Percentiles rank a stretch among this genome's conserved stretches.
Evolutionary conservation across 2,888 invertebrate species (phyloP).

Genomic region (Chrysomela aeneicollis): DNA sequence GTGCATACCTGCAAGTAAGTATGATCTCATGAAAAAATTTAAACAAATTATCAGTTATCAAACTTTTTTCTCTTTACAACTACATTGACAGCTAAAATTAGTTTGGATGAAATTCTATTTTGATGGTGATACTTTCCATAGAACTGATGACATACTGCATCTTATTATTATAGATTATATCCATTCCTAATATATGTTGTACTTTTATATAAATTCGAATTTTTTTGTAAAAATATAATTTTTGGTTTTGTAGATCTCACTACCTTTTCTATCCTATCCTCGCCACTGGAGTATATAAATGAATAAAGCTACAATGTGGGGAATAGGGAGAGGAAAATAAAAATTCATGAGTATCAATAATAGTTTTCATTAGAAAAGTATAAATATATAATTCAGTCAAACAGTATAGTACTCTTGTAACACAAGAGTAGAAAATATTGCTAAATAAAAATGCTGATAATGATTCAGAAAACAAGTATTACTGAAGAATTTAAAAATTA

Average conservation of each 20-base stretch:
- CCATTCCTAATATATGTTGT: neutral
- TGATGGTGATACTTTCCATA: too few species aligned
- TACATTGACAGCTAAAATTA: too few species aligned
- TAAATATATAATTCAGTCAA: conserved; percentile 24
- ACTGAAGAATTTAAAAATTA: neutral
- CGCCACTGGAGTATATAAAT: too few species aligned
- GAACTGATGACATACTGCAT: neutral
- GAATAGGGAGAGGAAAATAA: neutral
- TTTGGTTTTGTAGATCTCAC: neutral
- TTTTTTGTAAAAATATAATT: neutral
- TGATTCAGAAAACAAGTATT: conserved; percentile 15
- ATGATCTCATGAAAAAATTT: too few species aligned
- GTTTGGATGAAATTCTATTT: too few species aligned
- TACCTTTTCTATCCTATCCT: too few species aligned
- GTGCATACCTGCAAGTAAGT: too few species aligned
- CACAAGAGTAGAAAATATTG: conserved; percentile 17
- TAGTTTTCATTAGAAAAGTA: conserved; percentile 22
- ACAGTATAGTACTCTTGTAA: conserved; percentile 17
- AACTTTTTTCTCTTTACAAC: too few species aligned
- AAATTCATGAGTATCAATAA: conserved; percentile 51
- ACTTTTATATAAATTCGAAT: neutral
- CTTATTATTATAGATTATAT: neutral
- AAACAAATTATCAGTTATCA: too few species aligned
- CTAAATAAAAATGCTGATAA: conserved; percentile 8
- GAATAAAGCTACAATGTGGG: too few species aligned